These are phyloP conservation scores for Malacoctenus gilli DNA, from an alignment of 2,797 vertebrate genomes.

Conservation along the genomic window DNA sequence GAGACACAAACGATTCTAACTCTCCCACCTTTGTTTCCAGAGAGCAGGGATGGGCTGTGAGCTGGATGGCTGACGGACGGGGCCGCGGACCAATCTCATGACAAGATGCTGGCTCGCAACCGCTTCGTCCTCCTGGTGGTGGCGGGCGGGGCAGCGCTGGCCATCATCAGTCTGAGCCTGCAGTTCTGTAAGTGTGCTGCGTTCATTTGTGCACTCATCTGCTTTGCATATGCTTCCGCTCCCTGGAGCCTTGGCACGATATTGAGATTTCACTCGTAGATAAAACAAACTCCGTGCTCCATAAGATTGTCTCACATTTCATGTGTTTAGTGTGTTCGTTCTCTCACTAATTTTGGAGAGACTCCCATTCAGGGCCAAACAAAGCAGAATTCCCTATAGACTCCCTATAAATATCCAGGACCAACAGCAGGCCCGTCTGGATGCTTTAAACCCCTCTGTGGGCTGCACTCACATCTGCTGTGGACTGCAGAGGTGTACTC, in stretches of 20 bases:
- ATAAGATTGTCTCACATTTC: neutral
- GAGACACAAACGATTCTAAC: no score
- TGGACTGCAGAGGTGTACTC: slow-evolving; percentile 30
- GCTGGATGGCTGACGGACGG: slow-evolving; percentile 70
- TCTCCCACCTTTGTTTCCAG: no score
- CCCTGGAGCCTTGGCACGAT: neutral
- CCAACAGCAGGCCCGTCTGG: slow-evolving; percentile 21
- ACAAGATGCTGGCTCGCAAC: slow-evolving; percentile 78
- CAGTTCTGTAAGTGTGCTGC: slow-evolving; percentile 79
- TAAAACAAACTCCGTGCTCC: neutral
- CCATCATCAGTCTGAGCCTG: slow-evolving; percentile 76
- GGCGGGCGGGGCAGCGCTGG: slow-evolving; percentile 69
- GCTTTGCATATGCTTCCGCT: neutral
- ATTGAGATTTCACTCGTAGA: neutral
- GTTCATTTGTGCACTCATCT: no score
- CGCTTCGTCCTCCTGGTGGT: slow-evolving; percentile 77
- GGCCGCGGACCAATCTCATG: slow-evolving; percentile 46
- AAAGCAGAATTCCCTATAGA: slow-evolving; percentile 56
- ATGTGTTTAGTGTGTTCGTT: slow-evolving; percentile 1
- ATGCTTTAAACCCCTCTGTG: slow-evolving; percentile 12
- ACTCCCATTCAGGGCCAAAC: slow-evolving; percentile 50
- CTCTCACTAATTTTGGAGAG: slow-evolving; percentile 34
- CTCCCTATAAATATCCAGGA: slow-evolving; percentile 53
- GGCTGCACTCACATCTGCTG: slow-evolving; percentile 25
- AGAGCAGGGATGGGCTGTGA: slow-evolving; percentile 37